Base-by-base conservation (phyloP, 2,797 vertebrate species). In the Clarias laeviceps region DNA sequence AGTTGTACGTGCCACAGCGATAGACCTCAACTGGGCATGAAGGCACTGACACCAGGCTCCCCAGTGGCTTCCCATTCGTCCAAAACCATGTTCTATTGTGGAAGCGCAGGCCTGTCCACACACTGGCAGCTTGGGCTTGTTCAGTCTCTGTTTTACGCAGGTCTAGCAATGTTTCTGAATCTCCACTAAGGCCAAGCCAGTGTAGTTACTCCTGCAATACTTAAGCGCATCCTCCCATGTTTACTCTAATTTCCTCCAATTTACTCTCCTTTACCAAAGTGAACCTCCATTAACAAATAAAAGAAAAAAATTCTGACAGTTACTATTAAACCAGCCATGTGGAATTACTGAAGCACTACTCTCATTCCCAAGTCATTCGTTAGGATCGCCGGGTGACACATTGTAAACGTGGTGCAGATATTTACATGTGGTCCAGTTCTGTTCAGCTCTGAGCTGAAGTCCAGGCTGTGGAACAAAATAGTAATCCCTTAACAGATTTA, bases 81-180 rank as follows among this genome's bases (percentile, higher is more conserved):
- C 80, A 78, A 18, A 82, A 22, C 72, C 85, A 86, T 24, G 61
- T 9, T 86, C 80, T 73, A 70, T 68, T 22, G 15, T 93, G 87
- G 86, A 91, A 93, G 17, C 15, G 88, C 87, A 93, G 72, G 1
- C 91, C 90, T 0, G 90, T 89, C 93, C 93, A 93, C 56, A 91
- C 73, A 0, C 78, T 62, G 0, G 81, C 83, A 5, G 34, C 85
- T 1, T 14, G 0, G 0, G 22, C 1, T 14, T 87, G 80, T 2
- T 0, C 1, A 0, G 89, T 6, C 77, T 91, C 59, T 1, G 0
- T 83, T 69, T 87, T 85, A 29, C 91, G 90, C 11, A 92, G 84
- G 54, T 86, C 11, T 86, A 89, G 85, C 86, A 92, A 89, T 0
- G 74, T 84, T 22, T 89, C 54, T 0, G 91, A 91, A 0, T 40